Base-by-base conservation (phyloP, 2,797 vertebrate species). In the Melanotaenia nigrans region DNA sequence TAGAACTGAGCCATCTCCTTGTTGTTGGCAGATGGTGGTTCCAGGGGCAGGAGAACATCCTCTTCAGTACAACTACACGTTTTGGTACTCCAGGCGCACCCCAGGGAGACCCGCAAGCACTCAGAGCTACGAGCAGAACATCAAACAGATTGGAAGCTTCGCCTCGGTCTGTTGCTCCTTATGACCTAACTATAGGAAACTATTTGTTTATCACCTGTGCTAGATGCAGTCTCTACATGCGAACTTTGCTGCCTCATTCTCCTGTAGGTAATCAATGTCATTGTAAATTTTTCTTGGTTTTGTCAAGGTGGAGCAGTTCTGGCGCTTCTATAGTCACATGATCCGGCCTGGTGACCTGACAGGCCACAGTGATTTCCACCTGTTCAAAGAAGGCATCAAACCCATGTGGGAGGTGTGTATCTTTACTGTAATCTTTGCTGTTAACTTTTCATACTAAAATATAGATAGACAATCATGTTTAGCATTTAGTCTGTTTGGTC, bases 321-420 rank as follows among this genome's bases (percentile, higher is more conserved):
- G 95, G 95, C 93, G 95, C 71, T 95, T 96, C 77, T 96, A 96
- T 87, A 96, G 95, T 92, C 95, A 96, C 91, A 93, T 96, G 93
- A 95, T 96, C 77, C 91, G 95, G 25, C 95, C 95, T 5, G 95
- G 95, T 0, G 95, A 96, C 85, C 82, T 96, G 65, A 95, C 95
- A 0, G 95, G 95, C n/a, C 95, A 96, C 72, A 96, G 95, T 51
- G 95, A 96, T 86, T 96, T 96, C 77, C 95, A 96, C 65, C 92
- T 96, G 33, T 96, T 96, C 76, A 96, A 96, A 68, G 95, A 96
- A 64, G 95, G 95, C 59, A 95, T 96, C 78, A 96, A 96, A 85
- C 95, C 95, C 60, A 96, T 96, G 95, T 96, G 95, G 95, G 95
- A 96, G 92, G 95, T 95, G 55, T 54, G 82, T 81, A 24, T 13